A percentile compares a stretch with the other conserved stretches of the same genome.
Conservation (phyloP, 2,797 vertebrate species). For the Coluber constrictor region DNA sequence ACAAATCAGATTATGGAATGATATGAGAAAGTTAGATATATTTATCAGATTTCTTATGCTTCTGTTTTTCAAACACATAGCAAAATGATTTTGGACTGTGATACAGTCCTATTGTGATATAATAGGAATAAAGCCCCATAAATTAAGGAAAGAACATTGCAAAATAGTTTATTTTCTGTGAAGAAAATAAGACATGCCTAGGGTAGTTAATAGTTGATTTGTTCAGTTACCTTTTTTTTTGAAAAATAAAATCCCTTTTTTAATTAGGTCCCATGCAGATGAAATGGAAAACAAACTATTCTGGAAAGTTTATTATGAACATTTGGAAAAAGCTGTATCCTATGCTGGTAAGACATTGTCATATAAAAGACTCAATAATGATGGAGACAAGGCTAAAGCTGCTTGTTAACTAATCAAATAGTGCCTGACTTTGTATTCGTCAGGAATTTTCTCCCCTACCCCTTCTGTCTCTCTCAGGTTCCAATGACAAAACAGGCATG, state of each 20-base stretch:
- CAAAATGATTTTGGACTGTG: constrained; percentile 8
- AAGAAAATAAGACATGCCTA: not conserved
- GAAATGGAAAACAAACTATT: constrained; percentile 95
- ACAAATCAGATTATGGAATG: not conserved
- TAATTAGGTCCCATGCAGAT: constrained; percentile 85
- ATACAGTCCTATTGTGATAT: not conserved
- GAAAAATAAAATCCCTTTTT: not conserved
- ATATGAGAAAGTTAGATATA: constrained; percentile 24
- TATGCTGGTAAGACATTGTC: constrained; percentile 77
- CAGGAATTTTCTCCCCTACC: not conserved
- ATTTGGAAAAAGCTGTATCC: constrained; percentile 86
- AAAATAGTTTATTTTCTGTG: not conserved
- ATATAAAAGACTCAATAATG: not conserved
- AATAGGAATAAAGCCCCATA: constrained; percentile 26
- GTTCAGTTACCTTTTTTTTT: not conserved
- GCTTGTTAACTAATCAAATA: not conserved
- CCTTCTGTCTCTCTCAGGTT: too few relatives aligned
- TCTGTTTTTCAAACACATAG: constrained; percentile 40
- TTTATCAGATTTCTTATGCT: constrained; percentile 11
- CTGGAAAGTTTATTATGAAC: constrained; percentile 89
- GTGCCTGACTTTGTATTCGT: not conserved
- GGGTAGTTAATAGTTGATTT: not conserved
- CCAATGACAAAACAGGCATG: not conserved
- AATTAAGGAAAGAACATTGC: not conserved
- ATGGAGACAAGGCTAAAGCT: not conserved